These are phyloP conservation scores for Ursus arctos DNA, from an alignment of 2,113 vertebrate genomes.

Conservation along the genomic window DNA sequence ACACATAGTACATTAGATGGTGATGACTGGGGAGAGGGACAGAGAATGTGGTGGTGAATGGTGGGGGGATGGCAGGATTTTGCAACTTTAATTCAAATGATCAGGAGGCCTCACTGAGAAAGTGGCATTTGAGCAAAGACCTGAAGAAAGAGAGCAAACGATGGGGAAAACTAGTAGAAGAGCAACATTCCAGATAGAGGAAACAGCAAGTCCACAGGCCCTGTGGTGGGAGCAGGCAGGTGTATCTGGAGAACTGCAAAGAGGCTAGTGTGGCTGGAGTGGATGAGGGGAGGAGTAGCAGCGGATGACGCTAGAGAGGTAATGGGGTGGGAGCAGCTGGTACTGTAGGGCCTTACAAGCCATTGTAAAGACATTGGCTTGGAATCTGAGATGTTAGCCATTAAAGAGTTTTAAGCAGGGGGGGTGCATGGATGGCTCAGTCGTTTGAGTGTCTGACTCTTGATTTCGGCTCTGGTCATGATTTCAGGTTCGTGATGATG, in stretches of 20 bases:
- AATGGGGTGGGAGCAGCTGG: background rate
- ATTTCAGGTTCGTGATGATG: background rate
- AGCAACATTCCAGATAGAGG: background rate
- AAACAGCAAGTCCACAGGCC: background rate
- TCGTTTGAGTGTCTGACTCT: background rate
- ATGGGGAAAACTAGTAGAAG: background rate
- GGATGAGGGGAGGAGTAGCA: background rate
- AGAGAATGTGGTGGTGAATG: background rate
- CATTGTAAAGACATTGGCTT: background rate
- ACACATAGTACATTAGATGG: background rate
- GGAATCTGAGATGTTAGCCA: background rate
- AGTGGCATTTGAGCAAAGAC: background rate
- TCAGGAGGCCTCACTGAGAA: background rate
- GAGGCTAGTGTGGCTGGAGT: background rate
- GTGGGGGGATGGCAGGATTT: background rate
- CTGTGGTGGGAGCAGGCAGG: background rate
- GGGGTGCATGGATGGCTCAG: background rate
- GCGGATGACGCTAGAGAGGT: background rate
- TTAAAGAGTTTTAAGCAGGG: background rate
- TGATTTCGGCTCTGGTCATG: background rate
- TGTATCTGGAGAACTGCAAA: background rate
- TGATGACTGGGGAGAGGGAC: background rate
- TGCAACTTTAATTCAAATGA: background rate
- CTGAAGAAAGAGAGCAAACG: background rate
- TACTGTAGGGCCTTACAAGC: background rate